Evolutionary conservation across 1,140 invertebrate species (phyloP).

Genomic region (Brachionus rotundiformis): DNA sequence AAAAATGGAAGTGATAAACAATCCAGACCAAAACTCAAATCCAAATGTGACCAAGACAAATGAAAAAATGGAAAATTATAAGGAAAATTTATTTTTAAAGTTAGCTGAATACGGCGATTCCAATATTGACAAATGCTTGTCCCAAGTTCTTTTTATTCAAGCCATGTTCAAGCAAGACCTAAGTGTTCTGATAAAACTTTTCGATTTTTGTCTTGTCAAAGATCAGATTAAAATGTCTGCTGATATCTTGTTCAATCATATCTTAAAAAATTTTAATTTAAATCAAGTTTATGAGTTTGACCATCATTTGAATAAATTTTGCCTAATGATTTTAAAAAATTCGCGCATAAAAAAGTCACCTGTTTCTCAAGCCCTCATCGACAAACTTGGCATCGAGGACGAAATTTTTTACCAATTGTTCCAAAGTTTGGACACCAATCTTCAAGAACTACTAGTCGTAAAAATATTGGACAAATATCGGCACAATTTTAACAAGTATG

Average conservation of each 20-base stretch:
- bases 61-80: constrained; percentile 19
- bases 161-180: constrained; percentile 33
- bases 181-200: neutral
- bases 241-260: neutral
- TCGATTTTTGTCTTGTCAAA: constrained; percentile 17
- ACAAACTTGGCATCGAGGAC: neutral
- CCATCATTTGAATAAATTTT: neutral
- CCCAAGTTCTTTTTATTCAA: constrained; percentile 31
- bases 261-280: constrained; percentile 23
- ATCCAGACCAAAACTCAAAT: neutral
- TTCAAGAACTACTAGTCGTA: neutral
- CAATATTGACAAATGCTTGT: constrained; percentile 21
- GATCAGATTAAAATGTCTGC: neutral
- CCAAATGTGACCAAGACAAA: neutral
- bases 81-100: neutral
- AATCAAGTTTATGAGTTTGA: neutral
- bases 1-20: neutral
- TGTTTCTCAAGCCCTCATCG: neutral
- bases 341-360: neutral
- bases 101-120: neutral
- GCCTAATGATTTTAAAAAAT: constrained; percentile 16
- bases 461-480: constrained; percentile 39
- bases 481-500: neutral
- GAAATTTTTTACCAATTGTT: neutral
- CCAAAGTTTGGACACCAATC: neutral